Conservation (phyloP, 2,888 invertebrate species). For the Marasmarcha lunaedactyla region DNA sequence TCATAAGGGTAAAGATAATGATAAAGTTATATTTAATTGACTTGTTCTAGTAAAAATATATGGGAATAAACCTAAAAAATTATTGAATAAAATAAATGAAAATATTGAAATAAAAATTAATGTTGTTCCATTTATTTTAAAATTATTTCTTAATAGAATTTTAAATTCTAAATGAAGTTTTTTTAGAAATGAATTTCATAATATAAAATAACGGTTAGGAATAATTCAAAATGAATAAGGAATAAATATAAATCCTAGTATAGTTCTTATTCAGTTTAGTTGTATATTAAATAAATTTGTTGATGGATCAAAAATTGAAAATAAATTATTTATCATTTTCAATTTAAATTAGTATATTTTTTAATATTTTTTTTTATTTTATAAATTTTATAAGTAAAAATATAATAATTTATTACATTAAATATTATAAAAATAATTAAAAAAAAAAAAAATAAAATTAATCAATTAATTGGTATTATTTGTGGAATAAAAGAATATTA, state of each 20-base stretch:
- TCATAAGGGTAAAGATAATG: conserved; percentile 74
- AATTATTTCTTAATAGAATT: conserved; percentile 53
- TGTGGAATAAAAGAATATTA: conserved; percentile 77
- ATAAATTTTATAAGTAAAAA: conserved; percentile 31
- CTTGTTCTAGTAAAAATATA: conserved; percentile 79
- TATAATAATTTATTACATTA: conserved; percentile 65
- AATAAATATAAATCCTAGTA: conserved; percentile 60
- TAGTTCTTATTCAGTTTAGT: conserved; percentile 72
- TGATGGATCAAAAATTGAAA: conserved; percentile 76
- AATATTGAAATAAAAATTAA: conserved; percentile 71
- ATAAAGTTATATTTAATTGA: conserved; percentile 71
- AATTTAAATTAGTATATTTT: conserved; percentile 33
- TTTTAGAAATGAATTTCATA: conserved; percentile 56
- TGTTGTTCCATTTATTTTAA: conserved; percentile 54
- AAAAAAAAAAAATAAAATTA: conserved; percentile 53
- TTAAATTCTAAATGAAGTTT: conserved; percentile 71
- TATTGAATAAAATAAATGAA: conserved; percentile 73
- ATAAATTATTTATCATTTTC: conserved; percentile 78
- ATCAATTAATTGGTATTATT: conserved; percentile 74
- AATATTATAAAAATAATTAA: conserved; percentile 36
- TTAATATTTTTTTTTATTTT: conserved; percentile 26
- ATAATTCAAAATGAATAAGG: conserved; percentile 66
- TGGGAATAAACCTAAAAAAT: conserved; percentile 77
- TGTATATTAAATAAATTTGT: conserved; percentile 60
- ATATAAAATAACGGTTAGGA: conserved; percentile 57